These are phyloP conservation scores for Clarias batrachus DNA, from an alignment of 2,113 vertebrate genomes.

Conservation along the genomic window DNA sequence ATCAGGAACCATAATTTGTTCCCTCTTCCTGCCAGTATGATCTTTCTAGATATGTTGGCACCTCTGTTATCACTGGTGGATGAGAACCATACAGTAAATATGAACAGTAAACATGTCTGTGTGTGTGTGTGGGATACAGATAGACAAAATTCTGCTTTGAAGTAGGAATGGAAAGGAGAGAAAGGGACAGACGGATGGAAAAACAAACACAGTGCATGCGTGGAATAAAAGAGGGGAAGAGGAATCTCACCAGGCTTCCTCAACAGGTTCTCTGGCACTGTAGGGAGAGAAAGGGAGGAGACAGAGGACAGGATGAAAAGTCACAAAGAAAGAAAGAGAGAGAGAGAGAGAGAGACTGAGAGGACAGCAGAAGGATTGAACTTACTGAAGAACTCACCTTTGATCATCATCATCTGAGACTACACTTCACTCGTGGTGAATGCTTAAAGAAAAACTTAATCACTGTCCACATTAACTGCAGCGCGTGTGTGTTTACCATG, in stretches of 20 bases:
- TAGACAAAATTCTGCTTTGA: conserved; percentile 18
- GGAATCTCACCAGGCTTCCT: conserved; percentile 96
- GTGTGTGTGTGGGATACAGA: background rate
- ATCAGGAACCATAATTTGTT: background rate
- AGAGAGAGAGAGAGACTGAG: conserved; percentile 36
- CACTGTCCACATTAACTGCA: background rate
- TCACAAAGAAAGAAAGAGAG: conserved; percentile 67
- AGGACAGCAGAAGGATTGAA: conserved; percentile 18
- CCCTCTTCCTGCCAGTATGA: background rate
- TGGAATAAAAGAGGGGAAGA: conserved; percentile 49
- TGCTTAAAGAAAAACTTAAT: background rate
- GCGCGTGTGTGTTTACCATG: background rate
- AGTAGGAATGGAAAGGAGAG: conserved; percentile 37
- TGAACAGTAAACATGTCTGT: background rate
- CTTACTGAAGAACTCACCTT: conserved; percentile 18
- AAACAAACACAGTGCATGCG: background rate
- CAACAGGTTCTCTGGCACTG: conserved; percentile 90
- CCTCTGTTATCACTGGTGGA: conserved; percentile 12
- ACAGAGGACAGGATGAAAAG: conserved; percentile 73
- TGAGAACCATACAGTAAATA: conserved; percentile 6
- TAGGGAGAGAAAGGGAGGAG: conserved; percentile 85
- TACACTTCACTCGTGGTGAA: background rate
- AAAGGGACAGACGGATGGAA: conserved; percentile 12
- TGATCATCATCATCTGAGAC: background rate
- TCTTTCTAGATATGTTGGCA: conserved; percentile 6